These are phyloP conservation scores for Laspeyria flexula DNA, from an alignment of 2,888 invertebrate genomes.

Conservation along the genomic window DNA sequence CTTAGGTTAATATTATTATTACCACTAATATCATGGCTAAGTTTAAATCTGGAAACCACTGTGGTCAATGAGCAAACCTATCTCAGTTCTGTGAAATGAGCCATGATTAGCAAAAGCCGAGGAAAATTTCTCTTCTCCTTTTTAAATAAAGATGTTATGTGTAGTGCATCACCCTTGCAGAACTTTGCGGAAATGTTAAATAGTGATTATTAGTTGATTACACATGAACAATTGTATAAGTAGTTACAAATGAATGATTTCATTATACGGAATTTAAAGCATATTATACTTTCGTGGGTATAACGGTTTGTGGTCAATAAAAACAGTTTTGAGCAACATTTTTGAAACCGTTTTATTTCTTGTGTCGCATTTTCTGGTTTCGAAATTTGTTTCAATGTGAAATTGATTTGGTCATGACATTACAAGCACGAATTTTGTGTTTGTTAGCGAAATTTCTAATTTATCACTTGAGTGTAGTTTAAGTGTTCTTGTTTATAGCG, in stretches of 20 bases:
- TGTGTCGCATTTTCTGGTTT: slow-evolving; percentile 24
- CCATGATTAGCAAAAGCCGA: slow-evolving; percentile 46
- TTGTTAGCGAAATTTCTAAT: slow-evolving; percentile 17
- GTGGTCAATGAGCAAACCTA: too few species aligned
- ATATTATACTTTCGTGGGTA: neutral
- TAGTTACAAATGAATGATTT: slow-evolving; percentile 18
- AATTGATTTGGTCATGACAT: slow-evolving; percentile 32
- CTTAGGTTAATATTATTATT: slow-evolving; percentile 40
- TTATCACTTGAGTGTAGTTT: slow-evolving; percentile 3
- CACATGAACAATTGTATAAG: slow-evolving; percentile 30
- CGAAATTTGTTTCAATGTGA: slow-evolving; percentile 29
- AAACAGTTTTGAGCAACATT: slow-evolving; percentile 22
- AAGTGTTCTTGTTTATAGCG: neutral
- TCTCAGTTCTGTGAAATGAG: too few species aligned
- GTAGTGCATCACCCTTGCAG: slow-evolving; percentile 17
- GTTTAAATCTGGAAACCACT: slow-evolving; percentile 24
- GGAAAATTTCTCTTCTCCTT: slow-evolving; percentile 43
- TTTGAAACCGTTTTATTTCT: slow-evolving; percentile 27
- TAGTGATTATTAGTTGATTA: slow-evolving; percentile 25
- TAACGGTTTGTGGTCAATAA: slow-evolving; percentile 1
- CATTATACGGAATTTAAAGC: neutral
- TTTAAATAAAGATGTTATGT: slow-evolving; percentile 30
- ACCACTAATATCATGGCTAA: slow-evolving; percentile 6
- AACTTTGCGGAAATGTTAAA: slow-evolving; percentile 30
- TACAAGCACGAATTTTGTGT: slow-evolving; percentile 9